phyloP scores from a whole-genome alignment of 2,888 invertebrate species.

The Tridacna gigas region DNA sequence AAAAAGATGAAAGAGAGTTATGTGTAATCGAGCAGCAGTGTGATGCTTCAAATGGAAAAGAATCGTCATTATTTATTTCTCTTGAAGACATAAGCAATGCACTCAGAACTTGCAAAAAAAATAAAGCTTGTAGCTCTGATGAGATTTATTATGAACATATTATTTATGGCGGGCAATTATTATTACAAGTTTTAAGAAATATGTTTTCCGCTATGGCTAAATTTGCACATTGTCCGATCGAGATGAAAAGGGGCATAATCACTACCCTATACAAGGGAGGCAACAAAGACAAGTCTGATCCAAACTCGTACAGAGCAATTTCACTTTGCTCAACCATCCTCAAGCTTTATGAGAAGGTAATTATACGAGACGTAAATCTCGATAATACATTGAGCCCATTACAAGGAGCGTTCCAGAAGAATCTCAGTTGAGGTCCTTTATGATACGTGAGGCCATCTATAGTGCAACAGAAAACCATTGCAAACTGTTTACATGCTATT shows the following conservation, averaged over 20 bases:
- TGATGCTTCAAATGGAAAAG: neutral
- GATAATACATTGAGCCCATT: neutral
- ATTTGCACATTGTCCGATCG: neutral
- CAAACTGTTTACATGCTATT: conserved; percentile 5
- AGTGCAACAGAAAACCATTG: neutral
- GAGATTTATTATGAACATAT: conserved; percentile 7
- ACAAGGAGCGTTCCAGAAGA: conserved; percentile 4
- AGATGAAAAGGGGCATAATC: conserved; percentile 3
- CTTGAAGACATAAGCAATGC: neutral
- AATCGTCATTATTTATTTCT: neutral
- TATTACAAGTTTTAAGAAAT: neutral
- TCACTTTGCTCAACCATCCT: conserved; percentile 1
- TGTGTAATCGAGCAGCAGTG: neutral
- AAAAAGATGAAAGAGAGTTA: neutral
- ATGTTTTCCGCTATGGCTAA: neutral
- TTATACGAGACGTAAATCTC: neutral
- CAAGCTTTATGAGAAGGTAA: neutral
- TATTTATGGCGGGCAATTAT: neutral
- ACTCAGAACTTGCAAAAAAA: neutral
- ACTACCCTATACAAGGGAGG: neutral
- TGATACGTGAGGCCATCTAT: neutral
- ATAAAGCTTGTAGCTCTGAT: neutral
- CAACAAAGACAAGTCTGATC: neutral
- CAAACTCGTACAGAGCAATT: neutral
- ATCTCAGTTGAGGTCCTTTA: neutral